These are phyloP conservation scores for Cyanoramphus novaezelandiae DNA, from an alignment of 2,113 vertebrate genomes.

Conservation along the genomic window DNA sequence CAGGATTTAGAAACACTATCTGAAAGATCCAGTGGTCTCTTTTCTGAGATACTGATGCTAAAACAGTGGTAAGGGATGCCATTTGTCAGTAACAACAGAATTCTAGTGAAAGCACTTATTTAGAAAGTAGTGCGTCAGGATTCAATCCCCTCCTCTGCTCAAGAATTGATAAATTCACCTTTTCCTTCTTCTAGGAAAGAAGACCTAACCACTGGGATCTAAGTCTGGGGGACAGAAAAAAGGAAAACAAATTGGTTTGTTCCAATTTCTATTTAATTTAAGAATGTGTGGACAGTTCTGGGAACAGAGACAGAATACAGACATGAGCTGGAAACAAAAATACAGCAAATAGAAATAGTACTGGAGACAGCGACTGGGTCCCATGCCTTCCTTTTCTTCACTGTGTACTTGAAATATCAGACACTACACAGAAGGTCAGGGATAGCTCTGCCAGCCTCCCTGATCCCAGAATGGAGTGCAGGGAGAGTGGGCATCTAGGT, in stretches of 20 bases:
- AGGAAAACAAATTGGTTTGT: not conserved
- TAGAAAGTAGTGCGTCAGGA: not conserved
- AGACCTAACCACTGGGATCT: not conserved
- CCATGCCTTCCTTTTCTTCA: not conserved
- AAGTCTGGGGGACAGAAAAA: not conserved
- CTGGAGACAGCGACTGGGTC: accelerated
- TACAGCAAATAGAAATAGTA: not conserved
- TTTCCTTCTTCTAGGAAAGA: not conserved
- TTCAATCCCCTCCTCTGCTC: not conserved
- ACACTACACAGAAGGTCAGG: not conserved
- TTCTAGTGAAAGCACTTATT: not conserved
- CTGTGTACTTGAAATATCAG: not conserved
- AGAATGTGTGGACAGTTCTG: not conserved
- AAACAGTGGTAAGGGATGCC: not conserved
- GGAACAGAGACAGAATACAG: not conserved
- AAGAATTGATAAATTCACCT: not conserved
- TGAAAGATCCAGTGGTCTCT: not conserved
- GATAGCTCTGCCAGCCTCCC: not conserved
- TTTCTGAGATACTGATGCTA: not conserved
- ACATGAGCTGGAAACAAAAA: not conserved
- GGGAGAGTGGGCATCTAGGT: not conserved
- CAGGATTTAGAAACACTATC: not conserved
- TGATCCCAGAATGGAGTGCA: not conserved
- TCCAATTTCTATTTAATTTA: not conserved
- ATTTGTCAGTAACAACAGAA: not conserved